phyloP scores from a whole-genome alignment of 2,888 invertebrate species.

The Heliothis peltigera region DNA sequence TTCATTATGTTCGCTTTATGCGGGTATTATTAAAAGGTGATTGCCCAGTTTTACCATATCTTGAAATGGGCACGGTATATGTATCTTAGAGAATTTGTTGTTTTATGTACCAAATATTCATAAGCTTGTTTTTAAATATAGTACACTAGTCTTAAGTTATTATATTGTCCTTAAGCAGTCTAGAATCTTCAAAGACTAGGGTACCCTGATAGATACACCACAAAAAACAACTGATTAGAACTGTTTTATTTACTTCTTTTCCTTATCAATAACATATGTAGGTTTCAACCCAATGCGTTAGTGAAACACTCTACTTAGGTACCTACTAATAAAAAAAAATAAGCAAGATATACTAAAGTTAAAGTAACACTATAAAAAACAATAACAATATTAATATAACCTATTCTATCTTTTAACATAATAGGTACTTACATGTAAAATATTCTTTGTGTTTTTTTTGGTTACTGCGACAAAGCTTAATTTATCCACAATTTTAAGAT shows the following conservation, averaged over 20 bases:
- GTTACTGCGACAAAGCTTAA: conserved; percentile 54
- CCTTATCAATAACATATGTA: no score
- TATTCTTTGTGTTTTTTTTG: no score
- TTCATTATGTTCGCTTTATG: neutral
- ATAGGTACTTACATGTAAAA: no score
- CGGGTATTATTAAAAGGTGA: no score
- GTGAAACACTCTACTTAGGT: no score
- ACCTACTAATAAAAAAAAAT: no score
- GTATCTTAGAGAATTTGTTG: neutral
- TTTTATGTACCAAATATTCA: neutral
- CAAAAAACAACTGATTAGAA: conserved; percentile 24
- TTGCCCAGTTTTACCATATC: neutral
- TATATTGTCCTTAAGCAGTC: neutral
- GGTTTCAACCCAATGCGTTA: no score
- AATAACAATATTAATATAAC: no score
- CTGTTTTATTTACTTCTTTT: conserved; percentile 59
- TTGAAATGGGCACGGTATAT: neutral
- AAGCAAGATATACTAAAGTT: no score
- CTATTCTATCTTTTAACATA: no score
- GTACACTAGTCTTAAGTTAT: no score
- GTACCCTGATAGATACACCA: conserved; percentile 9
- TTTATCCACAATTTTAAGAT: conserved; percentile 58
- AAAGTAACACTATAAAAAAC: no score
- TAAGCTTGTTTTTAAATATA: neutral
- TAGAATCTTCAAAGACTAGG: neutral